Evolutionary conservation across 1,140 invertebrate genomes (phyloP).

Genomic region (Heliconius congener): DNA sequence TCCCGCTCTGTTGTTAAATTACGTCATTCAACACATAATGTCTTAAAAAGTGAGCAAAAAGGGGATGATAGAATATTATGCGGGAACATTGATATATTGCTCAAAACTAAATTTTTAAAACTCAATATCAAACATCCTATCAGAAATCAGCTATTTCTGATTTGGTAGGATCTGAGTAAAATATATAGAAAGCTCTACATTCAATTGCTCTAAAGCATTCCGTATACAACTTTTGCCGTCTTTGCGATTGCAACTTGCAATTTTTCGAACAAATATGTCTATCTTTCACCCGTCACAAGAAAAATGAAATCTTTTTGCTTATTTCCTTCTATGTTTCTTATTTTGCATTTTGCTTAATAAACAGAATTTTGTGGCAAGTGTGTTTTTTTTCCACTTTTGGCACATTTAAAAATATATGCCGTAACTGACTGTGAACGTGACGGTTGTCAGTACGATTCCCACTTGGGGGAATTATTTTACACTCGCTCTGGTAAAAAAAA

Average conservation of each 20-base stretch:
- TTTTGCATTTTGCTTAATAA: background rate
- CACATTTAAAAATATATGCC: too few species aligned
- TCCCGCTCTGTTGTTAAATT: too few species aligned
- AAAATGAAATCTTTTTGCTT: background rate
- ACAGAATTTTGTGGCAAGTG: background rate
- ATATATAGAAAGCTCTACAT: background rate
- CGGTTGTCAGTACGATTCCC: too few species aligned
- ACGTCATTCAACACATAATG: too few species aligned
- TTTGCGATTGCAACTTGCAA: background rate
- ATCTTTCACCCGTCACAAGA: background rate
- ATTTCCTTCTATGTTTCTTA: background rate
- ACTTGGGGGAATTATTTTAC: too few species aligned
- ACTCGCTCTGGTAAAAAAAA: too few species aligned
- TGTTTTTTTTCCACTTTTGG: too few species aligned
- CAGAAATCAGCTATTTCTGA: background rate
- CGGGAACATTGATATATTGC: too few species aligned
- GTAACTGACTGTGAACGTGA: too few species aligned
- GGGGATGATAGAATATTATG: too few species aligned
- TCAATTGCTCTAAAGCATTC: background rate
- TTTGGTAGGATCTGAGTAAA: background rate
- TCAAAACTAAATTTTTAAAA: background rate
- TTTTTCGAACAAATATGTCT: conserved; percentile 14
- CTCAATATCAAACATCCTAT: background rate
- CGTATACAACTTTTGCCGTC: background rate
- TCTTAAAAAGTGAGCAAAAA: too few species aligned